phyloP scores from a whole-genome alignment of 2,797 vertebrate genomes.

The Chelon auratus region DNA sequence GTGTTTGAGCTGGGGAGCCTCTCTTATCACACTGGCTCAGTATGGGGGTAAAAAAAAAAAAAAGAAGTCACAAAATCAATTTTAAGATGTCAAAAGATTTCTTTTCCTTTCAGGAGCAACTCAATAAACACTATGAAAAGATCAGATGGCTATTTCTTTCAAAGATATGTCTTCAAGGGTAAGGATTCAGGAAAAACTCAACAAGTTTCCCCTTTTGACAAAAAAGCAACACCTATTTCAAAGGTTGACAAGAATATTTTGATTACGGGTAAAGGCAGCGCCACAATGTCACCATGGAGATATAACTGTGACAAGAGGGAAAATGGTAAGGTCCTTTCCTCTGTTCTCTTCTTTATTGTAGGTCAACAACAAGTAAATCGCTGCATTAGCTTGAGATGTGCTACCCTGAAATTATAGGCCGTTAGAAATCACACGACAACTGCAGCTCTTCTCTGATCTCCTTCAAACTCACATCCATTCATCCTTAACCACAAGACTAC shows the following conservation, averaged over 20 bases:
- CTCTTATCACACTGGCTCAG: conserved; percentile 25
- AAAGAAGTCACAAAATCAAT: conserved; percentile 29
- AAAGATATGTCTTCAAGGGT: conserved; percentile 43
- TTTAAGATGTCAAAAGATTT: conserved; percentile 46
- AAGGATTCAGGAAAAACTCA: conserved; percentile 11
- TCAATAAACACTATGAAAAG: conserved; percentile 39
- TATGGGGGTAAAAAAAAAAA: conserved; percentile 19
- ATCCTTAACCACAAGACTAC: neutral
- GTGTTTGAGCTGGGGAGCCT: conserved; percentile 3
- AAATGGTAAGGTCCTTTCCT: neutral
- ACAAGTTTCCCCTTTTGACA: conserved; percentile 12
- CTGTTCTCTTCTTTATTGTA: neutral
- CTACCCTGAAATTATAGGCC: neutral
- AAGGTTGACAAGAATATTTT: neutral
- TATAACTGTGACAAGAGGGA: neutral
- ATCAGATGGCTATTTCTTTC: conserved; percentile 32
- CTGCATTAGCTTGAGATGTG: neutral
- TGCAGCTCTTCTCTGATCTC: conserved; percentile 9
- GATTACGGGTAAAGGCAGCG: neutral
- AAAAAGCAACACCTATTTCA: neutral
- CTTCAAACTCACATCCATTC: conserved; percentile 2
- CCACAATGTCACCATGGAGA: neutral
- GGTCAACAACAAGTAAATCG: conserved; percentile 6
- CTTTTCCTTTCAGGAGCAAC: conserved; percentile 17
- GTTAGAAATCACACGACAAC: neutral